These are phyloP conservation scores for Unio pictorum DNA, from an alignment of 2,888 invertebrate genomes.

Conservation along the genomic window DNA sequence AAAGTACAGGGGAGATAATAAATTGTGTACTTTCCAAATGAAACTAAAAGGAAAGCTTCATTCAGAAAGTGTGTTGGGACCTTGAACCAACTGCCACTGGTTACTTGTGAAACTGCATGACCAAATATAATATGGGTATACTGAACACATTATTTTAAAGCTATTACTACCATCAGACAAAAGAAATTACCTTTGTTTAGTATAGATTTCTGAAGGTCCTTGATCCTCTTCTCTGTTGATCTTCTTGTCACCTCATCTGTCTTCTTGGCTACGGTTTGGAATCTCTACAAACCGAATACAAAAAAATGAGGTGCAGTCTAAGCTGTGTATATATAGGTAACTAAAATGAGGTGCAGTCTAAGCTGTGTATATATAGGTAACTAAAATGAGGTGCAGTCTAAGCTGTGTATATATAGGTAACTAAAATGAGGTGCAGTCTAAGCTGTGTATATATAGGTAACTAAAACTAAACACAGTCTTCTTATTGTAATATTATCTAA, in stretches of 20 bases:
- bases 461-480: too few species aligned
- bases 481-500: too few species aligned
- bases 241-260: slow-evolving; percentile 52
- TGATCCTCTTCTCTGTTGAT: slow-evolving; percentile 55
- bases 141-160: not conserved
- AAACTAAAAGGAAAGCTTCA: too few species aligned
- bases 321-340: too few species aligned
- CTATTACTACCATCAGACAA: slow-evolving; percentile 4
- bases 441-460: too few species aligned
- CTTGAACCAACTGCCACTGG: too few species aligned
- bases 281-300: slow-evolving; percentile 43
- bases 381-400: not conserved
- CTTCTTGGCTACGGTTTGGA: slow-evolving; percentile 51
- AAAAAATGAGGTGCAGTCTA: not conserved
- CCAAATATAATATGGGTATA: not conserved
- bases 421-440: not conserved
- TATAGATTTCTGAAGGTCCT: slow-evolving; percentile 45
- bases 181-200: slow-evolving; percentile 45
- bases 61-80: too few species aligned
- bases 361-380: too few species aligned
- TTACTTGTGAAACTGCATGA: not conserved
- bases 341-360: not conserved
- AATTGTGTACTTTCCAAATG: too few species aligned
- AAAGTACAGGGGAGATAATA: too few species aligned
- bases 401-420: too few species aligned